Evolutionary conservation across 2,113 vertebrate genomes (phyloP).

Genomic region (Gymnobelideus leadbeateri): DNA sequence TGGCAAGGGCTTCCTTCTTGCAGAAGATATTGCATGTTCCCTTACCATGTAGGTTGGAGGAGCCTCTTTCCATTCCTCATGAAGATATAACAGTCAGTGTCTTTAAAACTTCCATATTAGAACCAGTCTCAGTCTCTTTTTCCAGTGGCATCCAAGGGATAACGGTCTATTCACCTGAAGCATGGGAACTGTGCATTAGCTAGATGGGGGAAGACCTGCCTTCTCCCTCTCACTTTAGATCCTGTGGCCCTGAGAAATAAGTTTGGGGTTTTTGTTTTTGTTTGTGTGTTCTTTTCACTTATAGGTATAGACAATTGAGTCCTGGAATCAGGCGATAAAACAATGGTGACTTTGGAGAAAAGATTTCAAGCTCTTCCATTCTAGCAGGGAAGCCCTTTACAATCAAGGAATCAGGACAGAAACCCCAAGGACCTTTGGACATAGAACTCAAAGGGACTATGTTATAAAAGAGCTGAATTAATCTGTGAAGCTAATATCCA

Average conservation of each 20-base stretch:
- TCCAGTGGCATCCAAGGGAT: background rate
- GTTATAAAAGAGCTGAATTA: no score
- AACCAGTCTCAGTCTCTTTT: background rate
- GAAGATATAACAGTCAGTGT: background rate
- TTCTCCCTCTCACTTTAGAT: background rate
- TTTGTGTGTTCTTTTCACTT: no score
- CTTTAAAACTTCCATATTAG: background rate
- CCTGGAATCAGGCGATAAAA: no score
- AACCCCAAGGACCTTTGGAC: no score
- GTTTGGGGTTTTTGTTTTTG: no score
- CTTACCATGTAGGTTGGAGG: background rate
- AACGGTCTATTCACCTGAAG: background rate
- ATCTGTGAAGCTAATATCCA: no score
- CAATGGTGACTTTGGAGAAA: no score
- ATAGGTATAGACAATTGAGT: no score
- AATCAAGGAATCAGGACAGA: no score
- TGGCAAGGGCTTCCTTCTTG: background rate
- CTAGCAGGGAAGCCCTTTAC: no score
- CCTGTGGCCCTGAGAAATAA: background rate
- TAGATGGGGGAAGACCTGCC: background rate
- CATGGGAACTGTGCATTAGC: background rate
- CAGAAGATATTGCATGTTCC: background rate
- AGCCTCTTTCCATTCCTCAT: background rate
- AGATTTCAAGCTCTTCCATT: no score
- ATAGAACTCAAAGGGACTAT: no score